Base-by-base conservation (phyloP, 2,113 vertebrate species). In the Aptenodytes forsteri region DNA sequence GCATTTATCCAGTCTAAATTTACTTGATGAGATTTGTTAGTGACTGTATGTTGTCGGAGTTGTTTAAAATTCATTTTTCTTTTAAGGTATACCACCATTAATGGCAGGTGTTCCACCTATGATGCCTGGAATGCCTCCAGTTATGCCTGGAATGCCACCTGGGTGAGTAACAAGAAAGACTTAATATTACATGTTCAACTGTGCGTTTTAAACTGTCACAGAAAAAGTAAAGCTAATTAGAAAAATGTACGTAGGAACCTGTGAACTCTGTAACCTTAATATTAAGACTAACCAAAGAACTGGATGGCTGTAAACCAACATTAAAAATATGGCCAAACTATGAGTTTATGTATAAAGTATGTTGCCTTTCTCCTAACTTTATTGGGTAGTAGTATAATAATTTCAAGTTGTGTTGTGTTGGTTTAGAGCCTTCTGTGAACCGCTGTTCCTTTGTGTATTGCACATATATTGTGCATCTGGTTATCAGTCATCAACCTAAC, bases 61-160 rank as follows among this genome's bases (percentile, higher is more conserved):
- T 90, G 42, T 44, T 92, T 44, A 92, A 56, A 64, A 56, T 19
- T 4, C 15, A 0, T 87, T 84, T 95, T 69, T 72, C 6, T 76
- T 96, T 94, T 20, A 91, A 99, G 99, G 99, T 97, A 99, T 99
- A 98, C 99, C 99, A 77, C 99, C 98, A 10, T 98, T 99, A 97
- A 99, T 99, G 99, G 99, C 99, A 55, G 99, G 99, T 89, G 99
- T 99, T 97, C 99, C 99, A 91, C 99, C 99, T 71, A 98, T 99
- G 98, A 99, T 97, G 99, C 99, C 99, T 91, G 98, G 99, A 88
- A 98, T 99, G 97, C 99, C 99, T 83, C 99, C 99, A 70, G 98
- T 98, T 66, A 99, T 99, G 98, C 99, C 98, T 94, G 99, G 99
- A 87, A 99, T 99, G 99, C 99, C 98, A 77, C 99, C 99, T 90